These are phyloP conservation scores for Ecliptopera silaceata DNA, from an alignment of 2,888 invertebrate genomes.

Conservation along the genomic window DNA sequence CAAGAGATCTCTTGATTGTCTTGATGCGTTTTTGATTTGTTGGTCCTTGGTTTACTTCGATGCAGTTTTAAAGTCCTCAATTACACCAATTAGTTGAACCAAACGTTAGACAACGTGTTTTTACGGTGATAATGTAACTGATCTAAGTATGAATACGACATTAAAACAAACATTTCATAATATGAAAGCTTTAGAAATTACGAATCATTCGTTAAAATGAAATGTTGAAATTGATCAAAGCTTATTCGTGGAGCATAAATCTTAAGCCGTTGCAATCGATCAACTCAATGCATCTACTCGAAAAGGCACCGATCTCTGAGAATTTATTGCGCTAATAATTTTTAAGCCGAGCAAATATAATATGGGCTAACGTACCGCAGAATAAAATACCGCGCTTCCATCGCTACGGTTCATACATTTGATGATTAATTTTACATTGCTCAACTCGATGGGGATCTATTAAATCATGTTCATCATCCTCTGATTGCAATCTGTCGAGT, in stretches of 20 bases:
- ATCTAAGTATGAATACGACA: constrained; percentile 16
- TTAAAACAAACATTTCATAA: constrained; percentile 44
- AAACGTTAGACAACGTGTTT: constrained; percentile 24
- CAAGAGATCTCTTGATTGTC: constrained; percentile 46
- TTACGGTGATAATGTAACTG: constrained; percentile 9
- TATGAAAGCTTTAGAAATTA: constrained; percentile 14
- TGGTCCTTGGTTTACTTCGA: constrained; percentile 52
- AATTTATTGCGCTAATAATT: constrained; percentile 6
- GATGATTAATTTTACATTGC: constrained; percentile 30
- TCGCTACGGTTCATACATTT: constrained; percentile 29
- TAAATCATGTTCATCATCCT: constrained; percentile 26
- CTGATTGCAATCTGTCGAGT: constrained; percentile 22
- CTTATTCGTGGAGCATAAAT: constrained; percentile 44
- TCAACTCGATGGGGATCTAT: constrained; percentile 18
- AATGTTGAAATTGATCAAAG: constrained; percentile 56
- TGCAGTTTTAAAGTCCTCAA: constrained; percentile 32
- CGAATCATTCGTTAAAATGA: constrained; percentile 49
- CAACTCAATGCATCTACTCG: constrained; percentile 5
- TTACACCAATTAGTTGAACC: constrained; percentile 29
- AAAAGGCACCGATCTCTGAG: not conserved
- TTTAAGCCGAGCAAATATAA: not conserved
- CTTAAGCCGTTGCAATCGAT: constrained; percentile 41
- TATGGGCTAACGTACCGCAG: not conserved
- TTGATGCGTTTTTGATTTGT: constrained; percentile 64
- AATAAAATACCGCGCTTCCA: constrained; percentile 21